phyloP scores from a whole-genome alignment of 2,888 invertebrate genomes.

The Lepetodrilus schrolli region DNA sequence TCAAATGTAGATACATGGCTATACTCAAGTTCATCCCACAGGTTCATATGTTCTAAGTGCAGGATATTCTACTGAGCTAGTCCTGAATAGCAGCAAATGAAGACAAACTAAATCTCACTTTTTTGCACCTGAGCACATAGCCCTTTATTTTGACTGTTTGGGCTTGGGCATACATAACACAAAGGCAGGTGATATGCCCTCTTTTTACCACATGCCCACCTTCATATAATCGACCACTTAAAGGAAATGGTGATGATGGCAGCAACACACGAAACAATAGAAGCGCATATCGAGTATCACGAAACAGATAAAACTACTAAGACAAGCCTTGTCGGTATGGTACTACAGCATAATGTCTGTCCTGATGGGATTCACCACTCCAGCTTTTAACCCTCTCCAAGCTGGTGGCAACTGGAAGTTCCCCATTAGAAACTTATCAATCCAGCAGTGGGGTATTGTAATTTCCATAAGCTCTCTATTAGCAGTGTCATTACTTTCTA shows the following conservation, averaged over 20 bases:
- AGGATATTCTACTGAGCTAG: too few relatives aligned
- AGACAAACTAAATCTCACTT: too few relatives aligned
- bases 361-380: too few relatives aligned
- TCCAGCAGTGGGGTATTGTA: too few relatives aligned
- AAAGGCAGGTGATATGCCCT: constrained; percentile 1
- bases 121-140: constrained; percentile 26
- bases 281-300: constrained; percentile 23
- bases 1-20: too few relatives aligned
- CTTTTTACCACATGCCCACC: constrained; percentile 8
- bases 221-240: constrained; percentile 13
- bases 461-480: neutral
- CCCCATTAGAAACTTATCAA: too few relatives aligned
- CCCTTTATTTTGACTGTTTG: constrained; percentile 26
- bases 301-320: constrained; percentile 23
- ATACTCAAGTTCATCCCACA: too few relatives aligned
- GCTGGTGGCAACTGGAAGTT: too few relatives aligned
- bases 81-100: too few relatives aligned
- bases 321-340: neutral
- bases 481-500: neutral
- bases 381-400: neutral
- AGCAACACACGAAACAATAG: constrained; percentile 26
- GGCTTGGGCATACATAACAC: constrained; percentile 18
- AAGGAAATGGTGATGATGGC: constrained; percentile 5
- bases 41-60: too few relatives aligned
- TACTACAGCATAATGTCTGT: neutral